Conservation (phyloP, 2,113 vertebrate species). For the Dipodomys ordii region DNA sequence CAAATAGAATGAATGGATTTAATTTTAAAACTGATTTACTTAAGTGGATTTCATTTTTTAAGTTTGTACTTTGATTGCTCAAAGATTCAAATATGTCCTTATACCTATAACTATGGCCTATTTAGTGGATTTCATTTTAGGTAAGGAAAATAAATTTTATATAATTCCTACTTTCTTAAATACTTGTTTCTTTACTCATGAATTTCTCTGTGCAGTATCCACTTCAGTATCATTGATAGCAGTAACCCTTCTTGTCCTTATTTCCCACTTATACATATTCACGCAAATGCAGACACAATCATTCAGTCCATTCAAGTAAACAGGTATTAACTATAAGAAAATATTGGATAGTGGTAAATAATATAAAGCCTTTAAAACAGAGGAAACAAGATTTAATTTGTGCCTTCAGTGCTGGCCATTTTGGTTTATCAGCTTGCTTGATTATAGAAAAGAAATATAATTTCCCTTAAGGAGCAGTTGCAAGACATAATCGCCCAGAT, state of each 20-base stretch:
- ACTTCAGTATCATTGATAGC: neutral
- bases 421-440: neutral
- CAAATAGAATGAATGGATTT: neutral
- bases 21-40: neutral
- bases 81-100: conserved; percentile 29
- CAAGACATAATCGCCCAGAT: neutral
- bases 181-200: conserved; percentile 7
- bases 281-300: neutral
- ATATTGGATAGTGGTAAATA: neutral
- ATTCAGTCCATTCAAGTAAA: neutral
- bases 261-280: neutral
- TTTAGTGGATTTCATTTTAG: conserved; percentile 38
- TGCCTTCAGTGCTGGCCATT: neutral
- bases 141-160: neutral
- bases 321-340: neutral
- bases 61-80: neutral
- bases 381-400: neutral
- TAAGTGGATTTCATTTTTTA: neutral
- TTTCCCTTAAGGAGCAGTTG: neutral
- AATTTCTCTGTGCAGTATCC: neutral
- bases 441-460: neutral
- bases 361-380: neutral
- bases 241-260: neutral
- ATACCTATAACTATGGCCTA: neutral
- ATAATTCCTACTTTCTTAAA: conserved; percentile 51